Percentiles rank a stretch among this genome's conserved stretches.
These are phyloP conservation scores for Tautogolabrus adspersus DNA, from an alignment of 2,113 vertebrate genomes.

Conservation along the genomic window DNA sequence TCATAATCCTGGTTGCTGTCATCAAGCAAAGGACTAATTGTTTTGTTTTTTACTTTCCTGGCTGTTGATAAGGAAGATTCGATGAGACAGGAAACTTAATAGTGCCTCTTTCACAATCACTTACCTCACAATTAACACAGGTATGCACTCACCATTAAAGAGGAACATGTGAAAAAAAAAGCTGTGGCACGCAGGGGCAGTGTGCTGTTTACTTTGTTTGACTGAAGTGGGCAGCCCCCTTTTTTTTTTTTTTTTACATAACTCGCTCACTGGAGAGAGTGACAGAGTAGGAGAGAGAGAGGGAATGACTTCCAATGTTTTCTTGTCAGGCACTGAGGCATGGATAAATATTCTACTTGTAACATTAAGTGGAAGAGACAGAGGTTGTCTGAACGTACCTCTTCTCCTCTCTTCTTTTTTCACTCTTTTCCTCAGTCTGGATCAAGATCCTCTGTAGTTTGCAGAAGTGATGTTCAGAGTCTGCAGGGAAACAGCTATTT, in stretches of 20 bases:
- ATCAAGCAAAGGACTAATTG: constrained; percentile 67
- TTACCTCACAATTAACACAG: constrained; percentile 40
- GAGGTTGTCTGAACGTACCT: constrained; percentile 63
- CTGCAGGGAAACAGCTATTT: constrained; percentile 20
- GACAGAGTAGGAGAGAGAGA: neutral
- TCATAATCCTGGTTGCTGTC: constrained; percentile 67
- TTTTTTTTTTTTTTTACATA: constrained; percentile 48
- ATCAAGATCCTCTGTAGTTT: constrained; percentile 19
- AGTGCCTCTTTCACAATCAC: constrained; percentile 39
- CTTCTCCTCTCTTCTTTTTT: constrained; percentile 7
- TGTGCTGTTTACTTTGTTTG: constrained; percentile 54
- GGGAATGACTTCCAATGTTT: constrained; percentile 59
- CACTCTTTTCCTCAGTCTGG: neutral
- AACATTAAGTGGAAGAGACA: constrained; percentile 77
- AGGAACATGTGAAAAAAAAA: constrained; percentile 10
- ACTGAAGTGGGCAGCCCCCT: constrained; percentile 35
- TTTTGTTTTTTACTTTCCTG: constrained; percentile 44
- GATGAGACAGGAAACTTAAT: constrained; percentile 45
- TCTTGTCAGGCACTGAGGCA: constrained; percentile 68
- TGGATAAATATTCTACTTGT: constrained; percentile 74
- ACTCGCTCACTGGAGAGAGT: constrained; percentile 16
- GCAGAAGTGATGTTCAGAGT: constrained; percentile 24
- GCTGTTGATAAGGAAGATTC: constrained; percentile 53
- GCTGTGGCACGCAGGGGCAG: constrained; percentile 14
- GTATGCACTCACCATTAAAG: constrained; percentile 7